A percentile compares a stretch with the other conserved stretches of the same genome.
These are phyloP conservation scores for Salvator merianae DNA, from an alignment of 2,113 vertebrate species.

Conservation along the genomic window DNA sequence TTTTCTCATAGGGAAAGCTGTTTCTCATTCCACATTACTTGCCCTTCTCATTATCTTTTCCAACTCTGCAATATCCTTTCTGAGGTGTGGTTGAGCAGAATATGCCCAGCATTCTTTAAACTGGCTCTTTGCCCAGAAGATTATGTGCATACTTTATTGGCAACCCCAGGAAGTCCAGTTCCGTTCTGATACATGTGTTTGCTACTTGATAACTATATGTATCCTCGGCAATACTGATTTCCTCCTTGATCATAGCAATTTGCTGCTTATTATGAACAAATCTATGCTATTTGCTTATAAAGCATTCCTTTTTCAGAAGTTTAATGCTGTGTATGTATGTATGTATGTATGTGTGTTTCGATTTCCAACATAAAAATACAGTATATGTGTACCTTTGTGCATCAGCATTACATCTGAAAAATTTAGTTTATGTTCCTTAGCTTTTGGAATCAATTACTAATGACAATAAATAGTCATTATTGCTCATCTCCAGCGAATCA, in stretches of 20 bases:
- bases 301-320: background rate
- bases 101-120: too few species aligned
- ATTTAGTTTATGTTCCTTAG: background rate
- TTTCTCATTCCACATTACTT: too few species aligned
- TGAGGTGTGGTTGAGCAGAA: too few species aligned
- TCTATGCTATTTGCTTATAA: background rate
- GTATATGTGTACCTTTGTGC: background rate
- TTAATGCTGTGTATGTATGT: background rate
- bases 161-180: background rate
- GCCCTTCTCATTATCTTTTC: too few species aligned
- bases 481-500: background rate
- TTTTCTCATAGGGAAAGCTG: too few species aligned
- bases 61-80: too few species aligned
- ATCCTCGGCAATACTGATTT: background rate
- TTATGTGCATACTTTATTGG: too few species aligned
- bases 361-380: constrained; percentile 1
- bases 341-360: too few species aligned
- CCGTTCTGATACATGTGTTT: background rate
- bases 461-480: background rate
- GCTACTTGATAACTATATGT: background rate
- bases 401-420: background rate
- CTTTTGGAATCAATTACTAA: background rate
- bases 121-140: background rate
- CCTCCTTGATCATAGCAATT: background rate
- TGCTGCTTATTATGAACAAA: background rate